phyloP scores from a whole-genome alignment of 2,888 invertebrate species.

The Ennomos fuscantarius region DNA sequence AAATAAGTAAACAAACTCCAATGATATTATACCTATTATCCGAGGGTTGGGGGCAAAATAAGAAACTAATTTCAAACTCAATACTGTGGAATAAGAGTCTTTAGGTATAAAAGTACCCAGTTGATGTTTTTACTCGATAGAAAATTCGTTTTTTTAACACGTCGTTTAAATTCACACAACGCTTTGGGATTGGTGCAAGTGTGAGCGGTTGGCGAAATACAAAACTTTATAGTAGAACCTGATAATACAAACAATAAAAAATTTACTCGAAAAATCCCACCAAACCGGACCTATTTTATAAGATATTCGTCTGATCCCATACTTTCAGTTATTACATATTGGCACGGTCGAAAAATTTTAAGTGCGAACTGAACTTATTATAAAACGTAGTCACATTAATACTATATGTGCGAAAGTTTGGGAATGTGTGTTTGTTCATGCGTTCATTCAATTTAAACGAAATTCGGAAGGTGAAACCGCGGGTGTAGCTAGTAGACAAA shows the following conservation, averaged over 20 bases:
- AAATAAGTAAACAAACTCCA: slow-evolving; percentile 36
- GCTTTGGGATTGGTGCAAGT: slow-evolving; percentile 30
- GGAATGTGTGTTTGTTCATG: too few species aligned
- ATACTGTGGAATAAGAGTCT: slow-evolving; percentile 39
- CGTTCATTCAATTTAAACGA: too few species aligned
- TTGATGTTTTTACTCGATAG: slow-evolving; percentile 58
- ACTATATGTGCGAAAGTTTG: too few species aligned
- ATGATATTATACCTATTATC: slow-evolving; percentile 35
- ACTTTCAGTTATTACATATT: too few species aligned
- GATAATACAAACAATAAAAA: background rate
- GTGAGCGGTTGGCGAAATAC: slow-evolving; percentile 17
- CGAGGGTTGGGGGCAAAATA: slow-evolving; percentile 33
- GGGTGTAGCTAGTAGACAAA: too few species aligned
- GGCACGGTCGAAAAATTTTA: too few species aligned
- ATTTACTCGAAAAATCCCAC: too few species aligned
- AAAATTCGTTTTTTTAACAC: slow-evolving; percentile 62
- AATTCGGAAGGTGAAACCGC: too few species aligned
- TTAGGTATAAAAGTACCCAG: slow-evolving; percentile 50
- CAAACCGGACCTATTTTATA: too few species aligned
- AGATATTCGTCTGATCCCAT: too few species aligned
- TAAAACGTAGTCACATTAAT: too few species aligned
- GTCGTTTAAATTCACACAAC: slow-evolving; percentile 65
- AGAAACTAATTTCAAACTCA: slow-evolving; percentile 50
- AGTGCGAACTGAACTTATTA: too few species aligned
- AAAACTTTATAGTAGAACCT: background rate